A percentile compares a stretch with the other conserved stretches of the same genome.
Evolutionary conservation across 1,140 invertebrate genomes (phyloP).

Genomic region (Pissodes strobi): DNA sequence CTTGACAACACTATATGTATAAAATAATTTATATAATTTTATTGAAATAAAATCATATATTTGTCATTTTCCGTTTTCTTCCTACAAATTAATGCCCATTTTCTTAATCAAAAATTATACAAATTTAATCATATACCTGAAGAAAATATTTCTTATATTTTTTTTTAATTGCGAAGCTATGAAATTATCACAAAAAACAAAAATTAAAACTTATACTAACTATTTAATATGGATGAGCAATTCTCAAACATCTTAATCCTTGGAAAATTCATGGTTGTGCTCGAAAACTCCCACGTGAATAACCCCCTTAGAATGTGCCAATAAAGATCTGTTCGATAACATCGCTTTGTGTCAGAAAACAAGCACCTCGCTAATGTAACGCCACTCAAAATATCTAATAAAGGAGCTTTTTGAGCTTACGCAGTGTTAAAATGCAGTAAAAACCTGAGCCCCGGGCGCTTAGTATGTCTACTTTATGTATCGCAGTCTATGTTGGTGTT

Average conservation of each 20-base stretch:
- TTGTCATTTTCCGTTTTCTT: no score
- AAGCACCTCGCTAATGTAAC: conserved; percentile 48
- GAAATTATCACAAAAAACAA: no score
- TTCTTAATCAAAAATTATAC: no score
- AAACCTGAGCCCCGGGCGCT: conserved; percentile 50
- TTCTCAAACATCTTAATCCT: neutral
- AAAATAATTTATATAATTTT: no score
- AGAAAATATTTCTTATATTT: no score
- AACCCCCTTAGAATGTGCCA: conserved; percentile 26
- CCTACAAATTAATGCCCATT: no score
- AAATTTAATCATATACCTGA: no score
- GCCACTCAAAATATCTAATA: conserved; percentile 53
- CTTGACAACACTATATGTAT: no score
- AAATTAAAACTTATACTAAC: no score
- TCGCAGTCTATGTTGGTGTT: conserved; percentile 37
- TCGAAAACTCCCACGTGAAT: conserved; percentile 8
- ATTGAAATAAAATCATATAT: no score
- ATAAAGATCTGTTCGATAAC: conserved; percentile 38
- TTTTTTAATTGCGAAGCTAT: no score
- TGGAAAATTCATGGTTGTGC: neutral
- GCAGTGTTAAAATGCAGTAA: conserved; percentile 55
- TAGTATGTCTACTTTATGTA: conserved; percentile 46
- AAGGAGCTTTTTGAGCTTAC: conserved; percentile 52
- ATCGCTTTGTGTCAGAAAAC: conserved; percentile 30
- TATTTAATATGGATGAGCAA: no score